Conservation (phyloP, 2,888 invertebrate species). For the Liodrosophila aerea region DNA sequence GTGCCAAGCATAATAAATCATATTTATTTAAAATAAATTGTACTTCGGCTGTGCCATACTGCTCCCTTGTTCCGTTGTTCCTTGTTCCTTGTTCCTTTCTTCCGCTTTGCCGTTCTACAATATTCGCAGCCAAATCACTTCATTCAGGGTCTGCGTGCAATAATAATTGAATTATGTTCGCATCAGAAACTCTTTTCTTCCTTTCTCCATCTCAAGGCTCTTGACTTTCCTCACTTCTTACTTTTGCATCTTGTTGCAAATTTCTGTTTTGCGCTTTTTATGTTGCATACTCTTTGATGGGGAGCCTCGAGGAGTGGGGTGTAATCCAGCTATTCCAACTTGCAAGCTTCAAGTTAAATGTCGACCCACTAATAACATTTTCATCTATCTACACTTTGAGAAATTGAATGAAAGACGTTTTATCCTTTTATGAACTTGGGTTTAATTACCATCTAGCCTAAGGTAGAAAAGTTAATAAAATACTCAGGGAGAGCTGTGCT, state of each 20-base stretch:
- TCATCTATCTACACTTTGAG: not conserved
- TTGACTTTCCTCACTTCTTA: not conserved
- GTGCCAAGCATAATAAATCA: constrained; percentile 72
- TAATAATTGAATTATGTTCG: constrained; percentile 71
- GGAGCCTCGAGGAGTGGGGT: not conserved
- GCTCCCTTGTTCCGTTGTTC: constrained; percentile 11
- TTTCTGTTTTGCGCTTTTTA: constrained; percentile 27
- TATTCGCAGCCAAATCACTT: constrained; percentile 35
- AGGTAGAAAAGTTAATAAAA: too few relatives aligned
- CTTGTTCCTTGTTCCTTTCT: constrained; percentile 10
- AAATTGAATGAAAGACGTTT: too few relatives aligned
- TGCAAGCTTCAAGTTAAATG: constrained; percentile 35
- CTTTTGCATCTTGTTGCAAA: constrained; percentile 26
- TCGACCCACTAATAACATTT: constrained; percentile 23
- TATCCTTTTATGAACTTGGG: too few relatives aligned
- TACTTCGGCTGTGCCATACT: constrained; percentile 35
- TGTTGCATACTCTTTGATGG: constrained; percentile 23
- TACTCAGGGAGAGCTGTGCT: too few relatives aligned
- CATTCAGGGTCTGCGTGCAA: constrained; percentile 39
- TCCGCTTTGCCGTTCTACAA: constrained; percentile 1
- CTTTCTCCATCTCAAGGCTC: not conserved
- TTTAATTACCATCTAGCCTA: too few relatives aligned
- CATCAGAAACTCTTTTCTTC: constrained; percentile 39
- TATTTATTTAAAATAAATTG: constrained; percentile 76
- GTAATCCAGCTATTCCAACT: constrained; percentile 36